Evolutionary conservation across 2,797 vertebrate species (phyloP), one percentile per base, ranked within the genome.

Genomic region (Mormyrops attenuatus): DNA sequence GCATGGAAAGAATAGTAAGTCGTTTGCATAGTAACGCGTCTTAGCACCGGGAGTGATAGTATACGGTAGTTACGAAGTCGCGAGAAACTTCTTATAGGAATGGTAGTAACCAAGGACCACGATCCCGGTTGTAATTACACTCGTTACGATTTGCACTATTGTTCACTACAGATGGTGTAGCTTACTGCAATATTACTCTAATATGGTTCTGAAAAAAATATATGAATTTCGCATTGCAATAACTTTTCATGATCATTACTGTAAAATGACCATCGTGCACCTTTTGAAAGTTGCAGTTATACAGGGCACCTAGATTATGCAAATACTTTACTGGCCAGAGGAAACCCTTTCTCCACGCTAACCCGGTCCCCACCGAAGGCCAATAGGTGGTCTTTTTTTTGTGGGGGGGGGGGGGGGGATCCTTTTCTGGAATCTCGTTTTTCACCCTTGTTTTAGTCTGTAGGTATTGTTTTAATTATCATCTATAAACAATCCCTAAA

Each of bases 271-370:
- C 41, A 38, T 53, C 22, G 22, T 34, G 86, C 53, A 9, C 30
- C 26, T 26, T 85, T 52, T 52, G 49, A 53, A 86, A 34, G n/a
- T 87, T 60, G 53, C 38, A 38, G 13, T 50, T n/a, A 41, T 52
- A 66, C 38, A 22, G 15, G 30, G 52, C 26, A 89, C 84, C 85
- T 55, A 2, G 63, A 77, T 52, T 22, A 30, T 44, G 3, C 52
- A 5, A 57, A 89, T 30, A 26, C 92, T 91, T 91, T 90, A 91
- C 84, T 90, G 91, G 93, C 89, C 91, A 90, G 91, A 93, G 92
- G 90, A 93, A 93, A 93, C 94, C 92, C 90, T 95, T 93, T 95
- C 94, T 95, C 95, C 95, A 95, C 93, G 94, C 94, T 94, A 94
- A 94, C 92, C 89, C 88, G 92, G 92, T 94, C 94, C 92, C 91